Conservation (phyloP, 2,113 vertebrate genomes). For the Sturnus vulgaris region DNA sequence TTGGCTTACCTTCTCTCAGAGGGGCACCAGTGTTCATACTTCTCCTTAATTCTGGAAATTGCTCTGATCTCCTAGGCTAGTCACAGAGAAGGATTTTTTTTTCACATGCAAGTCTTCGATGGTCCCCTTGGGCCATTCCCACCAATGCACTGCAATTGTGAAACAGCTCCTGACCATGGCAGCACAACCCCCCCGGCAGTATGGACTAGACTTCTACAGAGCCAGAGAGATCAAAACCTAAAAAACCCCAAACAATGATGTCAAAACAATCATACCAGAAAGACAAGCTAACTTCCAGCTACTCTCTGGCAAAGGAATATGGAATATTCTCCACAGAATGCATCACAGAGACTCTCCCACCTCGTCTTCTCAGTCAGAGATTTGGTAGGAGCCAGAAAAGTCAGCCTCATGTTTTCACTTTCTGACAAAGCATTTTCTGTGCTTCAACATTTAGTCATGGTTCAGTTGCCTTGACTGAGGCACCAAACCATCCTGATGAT, state of each 20-base stretch:
- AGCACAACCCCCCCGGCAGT: background rate
- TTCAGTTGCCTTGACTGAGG: background rate
- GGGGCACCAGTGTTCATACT: background rate
- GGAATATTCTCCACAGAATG: background rate
- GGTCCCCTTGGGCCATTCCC: background rate
- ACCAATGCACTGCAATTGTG: background rate
- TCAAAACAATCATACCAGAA: background rate
- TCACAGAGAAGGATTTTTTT: background rate
- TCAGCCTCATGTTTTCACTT: background rate
- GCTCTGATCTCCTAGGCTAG: background rate
- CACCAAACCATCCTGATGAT: background rate
- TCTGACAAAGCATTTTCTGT: background rate
- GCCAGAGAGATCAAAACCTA: background rate
- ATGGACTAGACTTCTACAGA: background rate
- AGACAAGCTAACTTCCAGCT: background rate
- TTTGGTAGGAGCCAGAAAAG: background rate
- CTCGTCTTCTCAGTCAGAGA: background rate
- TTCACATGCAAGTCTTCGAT: background rate
- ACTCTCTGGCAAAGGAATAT: background rate
- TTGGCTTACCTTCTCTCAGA: background rate
- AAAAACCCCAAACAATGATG: rapidly evolving
- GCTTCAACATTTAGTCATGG: background rate
- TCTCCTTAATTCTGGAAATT: background rate
- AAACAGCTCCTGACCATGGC: background rate
- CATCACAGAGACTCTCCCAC: background rate